Percentiles rank a stretch among this genome's conserved stretches.
Evolutionary conservation across 2,888 invertebrate genomes (phyloP).

Genomic region (Lasioglossum marginatum): DNA sequence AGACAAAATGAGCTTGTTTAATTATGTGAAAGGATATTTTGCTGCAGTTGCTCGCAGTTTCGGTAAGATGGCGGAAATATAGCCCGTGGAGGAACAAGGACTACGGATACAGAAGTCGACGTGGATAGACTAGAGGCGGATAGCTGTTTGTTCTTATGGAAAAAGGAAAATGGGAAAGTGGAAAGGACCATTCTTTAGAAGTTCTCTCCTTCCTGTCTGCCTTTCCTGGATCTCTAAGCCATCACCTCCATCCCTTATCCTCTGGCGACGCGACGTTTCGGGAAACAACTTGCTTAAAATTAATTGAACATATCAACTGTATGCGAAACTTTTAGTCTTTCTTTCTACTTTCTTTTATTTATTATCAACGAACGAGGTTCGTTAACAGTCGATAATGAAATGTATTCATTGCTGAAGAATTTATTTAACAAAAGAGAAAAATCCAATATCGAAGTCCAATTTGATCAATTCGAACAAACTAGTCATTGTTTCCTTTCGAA

Average conservation of each 20-base stretch:
- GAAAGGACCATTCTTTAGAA: conserved; percentile 61
- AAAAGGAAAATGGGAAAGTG: conserved; percentile 34
- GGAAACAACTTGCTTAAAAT: conserved; percentile 26
- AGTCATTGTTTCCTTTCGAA: background rate
- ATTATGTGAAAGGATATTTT: conserved; percentile 29
- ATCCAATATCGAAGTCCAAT: background rate
- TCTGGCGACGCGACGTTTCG: conserved; percentile 4
- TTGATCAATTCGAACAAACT: background rate
- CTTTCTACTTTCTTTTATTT: background rate
- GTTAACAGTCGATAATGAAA: no score
- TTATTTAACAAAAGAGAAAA: background rate
- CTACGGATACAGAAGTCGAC: conserved; percentile 44
- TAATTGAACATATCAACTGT: conserved; percentile 12
- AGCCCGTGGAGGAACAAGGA: conserved; percentile 29
- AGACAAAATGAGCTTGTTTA: conserved; percentile 21
- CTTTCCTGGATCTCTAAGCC: conserved; percentile 33
- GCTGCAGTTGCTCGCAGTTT: background rate
- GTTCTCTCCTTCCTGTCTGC: conserved; percentile 52
- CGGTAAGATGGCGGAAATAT: conserved; percentile 15
- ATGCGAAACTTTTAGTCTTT: background rate
- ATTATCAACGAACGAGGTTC: background rate
- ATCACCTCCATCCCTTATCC: conserved; percentile 15
- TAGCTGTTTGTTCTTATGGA: conserved; percentile 57
- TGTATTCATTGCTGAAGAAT: background rate
- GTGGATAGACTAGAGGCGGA: conserved; percentile 49